Evolutionary conservation across 2,113 vertebrate genomes (phyloP), one percentile per base, ranked within the genome.

Genomic region (Sphyrna mokarran): DNA sequence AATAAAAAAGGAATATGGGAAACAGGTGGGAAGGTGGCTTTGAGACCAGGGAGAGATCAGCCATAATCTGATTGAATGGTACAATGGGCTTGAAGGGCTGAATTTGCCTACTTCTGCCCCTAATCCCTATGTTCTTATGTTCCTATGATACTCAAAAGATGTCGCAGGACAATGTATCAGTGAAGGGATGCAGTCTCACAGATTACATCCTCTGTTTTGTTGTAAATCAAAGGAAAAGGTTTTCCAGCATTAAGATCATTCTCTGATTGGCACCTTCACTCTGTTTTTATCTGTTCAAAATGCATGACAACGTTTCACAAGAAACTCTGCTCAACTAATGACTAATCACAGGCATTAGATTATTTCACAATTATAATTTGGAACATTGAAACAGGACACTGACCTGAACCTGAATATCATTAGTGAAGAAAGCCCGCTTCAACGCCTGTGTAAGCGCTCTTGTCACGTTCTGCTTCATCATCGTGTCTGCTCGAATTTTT

Each of bases 391-490:
- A 58, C 33, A 94, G 61, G 94, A 40, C 68, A 72, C 98, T 98
- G 97, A 99, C 98, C 97, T 99, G 98, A 96, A 98, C 98, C 0
- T 98, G 98, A 96, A 98, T 97, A 0, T 96, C 97, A 76, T 97
- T 98, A 97, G 97, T 97, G 96, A 98, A 99, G 97, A 99, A 98
- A 95, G 98, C 99, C 97, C 98, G 98, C 95, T 98, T 97, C 97
- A 99, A 96, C 0, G 97, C 98, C 96, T 98, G 98, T 18, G 98
- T 98, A 96, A 99, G 98, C 93, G 98, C 99, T 97, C 96, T 98
- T 78, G 98, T 97, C 78, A 99, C 96, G 3, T 97, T 99, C 96
- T 99, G 97, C 96, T 98, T 98, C 97, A 99, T 97, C 96, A 97
- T 97, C 96, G 97, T 98, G 96, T 98, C 98, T 96, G 97, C 97